A percentile compares a stretch with the other conserved stretches of the same genome.
phyloP scores from a whole-genome alignment of 2,888 invertebrate genomes.

The Leptarthrus brevirostris region DNA sequence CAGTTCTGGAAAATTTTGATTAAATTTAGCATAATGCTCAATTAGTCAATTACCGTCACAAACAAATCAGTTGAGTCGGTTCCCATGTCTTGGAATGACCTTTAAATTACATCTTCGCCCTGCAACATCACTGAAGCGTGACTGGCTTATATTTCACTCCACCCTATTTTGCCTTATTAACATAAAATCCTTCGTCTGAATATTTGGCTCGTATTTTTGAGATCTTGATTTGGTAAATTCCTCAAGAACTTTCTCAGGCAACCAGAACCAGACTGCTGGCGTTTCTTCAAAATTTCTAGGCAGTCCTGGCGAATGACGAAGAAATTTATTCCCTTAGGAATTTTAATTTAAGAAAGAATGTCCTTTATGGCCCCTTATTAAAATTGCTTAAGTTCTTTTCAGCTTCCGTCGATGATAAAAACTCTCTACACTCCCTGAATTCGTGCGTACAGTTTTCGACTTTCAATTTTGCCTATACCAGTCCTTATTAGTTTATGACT shows the following conservation, averaged over 20 bases:
- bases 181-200: conserved; percentile 9
- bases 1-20: neutral
- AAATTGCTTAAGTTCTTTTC: conserved; percentile 38
- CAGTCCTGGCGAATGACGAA: conserved; percentile 9
- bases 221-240: conserved; percentile 4
- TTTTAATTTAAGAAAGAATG: conserved; percentile 49
- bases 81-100: neutral
- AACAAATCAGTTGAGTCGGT: neutral
- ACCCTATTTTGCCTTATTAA: neutral
- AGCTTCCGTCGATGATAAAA: conserved; percentile 3
- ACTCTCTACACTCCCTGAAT: neutral
- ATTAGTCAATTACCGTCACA: neutral
- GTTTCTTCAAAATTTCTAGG: neutral
- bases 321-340: conserved; percentile 45
- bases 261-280: neutral
- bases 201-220: conserved; percentile 14
- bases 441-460: conserved; percentile 27
- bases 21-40: neutral
- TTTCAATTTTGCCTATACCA: conserved; percentile 29
- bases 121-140: neutral
- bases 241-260: neutral
- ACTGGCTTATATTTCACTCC: conserved; percentile 11
- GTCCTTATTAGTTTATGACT: conserved; percentile 46
- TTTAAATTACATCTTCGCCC: neutral
- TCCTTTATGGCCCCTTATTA: conserved; percentile 48